These are phyloP conservation scores for Megamerina dolium DNA, from an alignment of 2,888 invertebrate species.

Conservation along the genomic window DNA sequence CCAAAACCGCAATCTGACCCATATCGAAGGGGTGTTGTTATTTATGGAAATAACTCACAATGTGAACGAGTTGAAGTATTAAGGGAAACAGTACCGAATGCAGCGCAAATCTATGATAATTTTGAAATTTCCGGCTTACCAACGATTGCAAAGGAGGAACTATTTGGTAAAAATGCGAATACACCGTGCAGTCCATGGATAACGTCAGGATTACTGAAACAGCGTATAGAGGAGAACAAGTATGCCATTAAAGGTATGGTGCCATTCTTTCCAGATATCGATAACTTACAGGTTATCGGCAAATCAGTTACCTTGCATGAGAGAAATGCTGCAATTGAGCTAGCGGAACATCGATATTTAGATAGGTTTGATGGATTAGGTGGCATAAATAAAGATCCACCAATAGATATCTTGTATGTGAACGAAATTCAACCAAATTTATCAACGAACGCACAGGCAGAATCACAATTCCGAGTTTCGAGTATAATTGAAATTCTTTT, in stretches of 20 bases:
- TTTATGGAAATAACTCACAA: too few relatives aligned
- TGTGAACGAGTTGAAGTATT: background rate
- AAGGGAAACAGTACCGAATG: background rate
- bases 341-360: background rate
- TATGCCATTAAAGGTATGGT: slow-evolving; percentile 4
- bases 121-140: slow-evolving; percentile 8
- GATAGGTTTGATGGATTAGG: background rate
- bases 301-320: background rate
- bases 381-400: too few relatives aligned
- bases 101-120: too few relatives aligned
- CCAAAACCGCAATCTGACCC: background rate
- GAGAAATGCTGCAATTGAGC: too few relatives aligned
- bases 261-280: slow-evolving; percentile 9
- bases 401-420: too few relatives aligned
- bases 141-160: slow-evolving; percentile 3
- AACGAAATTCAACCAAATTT: too few relatives aligned
- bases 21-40: background rate
- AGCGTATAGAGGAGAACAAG: background rate
- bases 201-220: background rate
- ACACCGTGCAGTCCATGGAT: slow-evolving; percentile 4
- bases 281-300: slow-evolving; percentile 8
- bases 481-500: too few relatives aligned
- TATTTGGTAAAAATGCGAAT: slow-evolving; percentile 6
- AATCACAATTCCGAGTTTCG: too few relatives aligned
- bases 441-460: too few relatives aligned